Conservation (phyloP, 1,140 invertebrate genomes). For the Brachionus koreanus region DNA sequence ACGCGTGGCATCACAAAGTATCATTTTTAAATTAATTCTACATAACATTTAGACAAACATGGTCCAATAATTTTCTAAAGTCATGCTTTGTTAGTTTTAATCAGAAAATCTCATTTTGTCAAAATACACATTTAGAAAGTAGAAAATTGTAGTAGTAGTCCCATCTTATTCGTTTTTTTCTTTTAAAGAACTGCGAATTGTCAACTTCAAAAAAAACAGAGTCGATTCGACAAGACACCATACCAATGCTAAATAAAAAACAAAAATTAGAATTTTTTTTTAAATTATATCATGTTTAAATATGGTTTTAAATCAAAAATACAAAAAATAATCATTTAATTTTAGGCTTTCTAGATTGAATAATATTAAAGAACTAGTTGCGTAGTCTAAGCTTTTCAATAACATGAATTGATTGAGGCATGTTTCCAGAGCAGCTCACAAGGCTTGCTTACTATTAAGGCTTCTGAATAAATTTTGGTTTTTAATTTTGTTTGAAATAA, state of each 20-base stretch:
- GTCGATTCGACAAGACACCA: neutral
- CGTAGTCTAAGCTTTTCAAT: neutral
- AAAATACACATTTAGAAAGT: neutral
- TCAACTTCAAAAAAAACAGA: neutral
- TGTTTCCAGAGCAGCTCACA: neutral
- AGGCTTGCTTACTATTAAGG: neutral
- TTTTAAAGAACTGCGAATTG: neutral
- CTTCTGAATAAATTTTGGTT: neutral
- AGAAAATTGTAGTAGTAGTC: neutral
- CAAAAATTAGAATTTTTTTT: neutral
- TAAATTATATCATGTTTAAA: neutral
- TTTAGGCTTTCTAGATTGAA: neutral
- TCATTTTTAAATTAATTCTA: neutral
- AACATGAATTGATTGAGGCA: neutral
- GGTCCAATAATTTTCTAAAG: neutral
- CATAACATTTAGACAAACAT: neutral
- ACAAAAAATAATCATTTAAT: neutral
- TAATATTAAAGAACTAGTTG: slow-evolving; percentile 9
- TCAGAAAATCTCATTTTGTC: neutral
- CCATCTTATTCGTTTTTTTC: neutral
- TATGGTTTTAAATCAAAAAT: neutral
- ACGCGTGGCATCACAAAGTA: neutral
- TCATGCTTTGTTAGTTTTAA: neutral
- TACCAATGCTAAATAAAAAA: neutral
- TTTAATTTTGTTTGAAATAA: slow-evolving; percentile 10